phyloP scores from a whole-genome alignment of 2,113 vertebrate species.

The Nerophis lumbriciformis region DNA sequence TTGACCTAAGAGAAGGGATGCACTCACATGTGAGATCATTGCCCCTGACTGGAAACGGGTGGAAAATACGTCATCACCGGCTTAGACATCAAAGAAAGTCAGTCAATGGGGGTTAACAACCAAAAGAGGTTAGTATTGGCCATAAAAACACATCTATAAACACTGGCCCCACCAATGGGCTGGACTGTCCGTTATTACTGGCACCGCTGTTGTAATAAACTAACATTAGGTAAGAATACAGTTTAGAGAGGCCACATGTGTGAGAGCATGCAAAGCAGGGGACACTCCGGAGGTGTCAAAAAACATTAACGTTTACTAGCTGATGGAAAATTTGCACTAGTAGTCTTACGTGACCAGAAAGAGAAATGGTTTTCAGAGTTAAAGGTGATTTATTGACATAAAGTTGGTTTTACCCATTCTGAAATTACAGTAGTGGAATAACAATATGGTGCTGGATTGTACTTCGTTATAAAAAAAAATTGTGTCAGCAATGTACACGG shows the following conservation, averaged over 20 bases:
- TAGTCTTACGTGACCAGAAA: slow-evolving; percentile 10
- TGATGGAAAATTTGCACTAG: slow-evolving; percentile 48
- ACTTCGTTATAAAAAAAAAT: background rate
- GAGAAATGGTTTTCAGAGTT: slow-evolving; percentile 8
- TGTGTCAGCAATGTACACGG: no score
- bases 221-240: slow-evolving; percentile 37
- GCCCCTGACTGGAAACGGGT: slow-evolving; percentile 29
- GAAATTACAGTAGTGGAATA: slow-evolving; percentile 5
- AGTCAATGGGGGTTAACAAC: slow-evolving; percentile 44
- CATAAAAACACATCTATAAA: slow-evolving; percentile 59
- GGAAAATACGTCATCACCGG: slow-evolving; percentile 55
- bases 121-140: slow-evolving; percentile 46
- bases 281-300: slow-evolving; percentile 46
- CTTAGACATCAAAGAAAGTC: slow-evolving; percentile 50
- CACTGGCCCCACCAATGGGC: slow-evolving; percentile 36
- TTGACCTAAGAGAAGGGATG: slow-evolving; percentile 24
- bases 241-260: slow-evolving; percentile 24
- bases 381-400: slow-evolving; percentile 16
- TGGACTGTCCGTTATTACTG: slow-evolving; percentile 46
- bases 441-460: background rate
- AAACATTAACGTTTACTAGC: slow-evolving; percentile 45
- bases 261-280: slow-evolving; percentile 32
- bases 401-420: slow-evolving; percentile 6
- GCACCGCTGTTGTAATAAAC: slow-evolving; percentile 42
- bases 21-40: slow-evolving; percentile 55